Percentiles rank a stretch among this genome's conserved stretches.
Conservation (phyloP, 2,797 vertebrate genomes). For the Orestias chungarensis region DNA sequence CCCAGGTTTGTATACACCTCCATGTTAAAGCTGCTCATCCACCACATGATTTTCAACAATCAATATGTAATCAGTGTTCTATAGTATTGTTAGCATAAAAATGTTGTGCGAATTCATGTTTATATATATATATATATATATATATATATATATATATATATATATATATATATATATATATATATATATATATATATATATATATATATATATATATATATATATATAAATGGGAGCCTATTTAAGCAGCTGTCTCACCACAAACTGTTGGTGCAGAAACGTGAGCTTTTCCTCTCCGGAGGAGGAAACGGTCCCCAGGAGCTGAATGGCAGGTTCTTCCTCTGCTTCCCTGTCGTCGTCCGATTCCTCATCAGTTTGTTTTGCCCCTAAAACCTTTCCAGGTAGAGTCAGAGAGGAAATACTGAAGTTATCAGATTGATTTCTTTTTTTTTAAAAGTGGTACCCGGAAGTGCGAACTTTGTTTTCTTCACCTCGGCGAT, state of each 20-base stretch:
- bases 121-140: too few species aligned
- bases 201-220: too few species aligned
- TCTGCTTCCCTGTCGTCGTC: constrained; percentile 68
- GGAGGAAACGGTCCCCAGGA: constrained; percentile 84
- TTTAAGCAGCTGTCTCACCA: constrained; percentile 73
- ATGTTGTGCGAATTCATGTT: too few species aligned
- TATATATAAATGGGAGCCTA: neutral
- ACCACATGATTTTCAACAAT: too few species aligned
- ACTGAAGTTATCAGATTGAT: fast-evolving
- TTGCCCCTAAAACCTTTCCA: constrained; percentile 83
- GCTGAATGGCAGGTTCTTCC: constrained; percentile 67
- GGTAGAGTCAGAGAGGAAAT: neutral
- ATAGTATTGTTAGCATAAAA: too few species aligned
- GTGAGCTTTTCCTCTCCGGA: constrained; percentile 3
- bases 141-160: too few species aligned
- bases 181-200: too few species aligned
- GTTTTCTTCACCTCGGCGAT: constrained; percentile 84
- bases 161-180: too few species aligned
- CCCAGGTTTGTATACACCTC: too few species aligned
- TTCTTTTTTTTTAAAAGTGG: too few species aligned
- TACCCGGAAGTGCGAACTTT: neutral
- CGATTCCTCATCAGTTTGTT: constrained; percentile 59
- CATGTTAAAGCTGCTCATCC: too few species aligned
- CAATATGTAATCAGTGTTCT: too few species aligned
- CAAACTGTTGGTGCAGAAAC: constrained; percentile 80